phyloP scores from a whole-genome alignment of 2,113 vertebrate species.

The Lathamus discolor region DNA sequence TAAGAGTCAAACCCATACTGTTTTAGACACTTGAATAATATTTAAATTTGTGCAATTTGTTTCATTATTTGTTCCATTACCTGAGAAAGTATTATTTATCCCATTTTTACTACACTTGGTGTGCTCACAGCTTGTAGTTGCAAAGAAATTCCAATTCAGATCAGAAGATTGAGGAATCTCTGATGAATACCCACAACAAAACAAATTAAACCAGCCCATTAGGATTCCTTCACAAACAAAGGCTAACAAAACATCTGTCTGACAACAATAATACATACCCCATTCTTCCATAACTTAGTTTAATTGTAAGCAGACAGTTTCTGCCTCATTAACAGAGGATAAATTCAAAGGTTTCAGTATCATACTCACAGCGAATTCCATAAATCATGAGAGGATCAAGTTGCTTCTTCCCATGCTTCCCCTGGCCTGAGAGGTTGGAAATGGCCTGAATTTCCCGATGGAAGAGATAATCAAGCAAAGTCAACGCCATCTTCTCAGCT shows the following conservation, averaged over 20 bases:
- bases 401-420: constrained; percentile 97
- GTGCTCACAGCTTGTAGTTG: neutral
- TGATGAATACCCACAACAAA: neutral
- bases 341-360: neutral
- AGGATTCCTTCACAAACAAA: neutral
- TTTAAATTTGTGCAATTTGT: neutral
- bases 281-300: neutral
- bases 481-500: constrained; percentile 96
- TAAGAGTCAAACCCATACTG: neutral
- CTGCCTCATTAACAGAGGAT: neutral
- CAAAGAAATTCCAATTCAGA: neutral
- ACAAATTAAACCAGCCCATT: neutral
- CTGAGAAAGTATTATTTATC: neutral
- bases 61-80: neutral
- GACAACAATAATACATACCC: neutral
- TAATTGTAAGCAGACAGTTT: neutral
- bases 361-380: constrained; percentile 92
- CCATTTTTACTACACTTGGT: neutral
- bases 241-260: neutral
- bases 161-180: neutral
- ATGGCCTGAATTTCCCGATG: constrained; percentile 96
- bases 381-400: constrained; percentile 98
- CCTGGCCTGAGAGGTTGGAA: constrained; percentile 96
- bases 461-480: constrained; percentile 94
- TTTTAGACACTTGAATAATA: neutral